phyloP scores from a whole-genome alignment of 2,113 vertebrate species.

The Apeltes quadracus region DNA sequence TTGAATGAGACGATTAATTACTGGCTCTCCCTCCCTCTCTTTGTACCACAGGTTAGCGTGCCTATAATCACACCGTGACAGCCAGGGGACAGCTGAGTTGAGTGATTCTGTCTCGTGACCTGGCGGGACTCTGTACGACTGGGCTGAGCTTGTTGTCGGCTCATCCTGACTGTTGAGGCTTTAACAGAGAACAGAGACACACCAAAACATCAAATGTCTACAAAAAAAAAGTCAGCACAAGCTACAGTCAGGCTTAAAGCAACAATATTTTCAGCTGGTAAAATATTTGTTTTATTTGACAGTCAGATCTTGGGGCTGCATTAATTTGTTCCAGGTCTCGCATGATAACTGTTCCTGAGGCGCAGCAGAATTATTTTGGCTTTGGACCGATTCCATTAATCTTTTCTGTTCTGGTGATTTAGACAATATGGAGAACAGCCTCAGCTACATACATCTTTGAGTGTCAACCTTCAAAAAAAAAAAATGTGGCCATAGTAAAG shows the following conservation, averaged over 20 bases:
- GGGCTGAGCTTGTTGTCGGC: slow-evolving; percentile 50
- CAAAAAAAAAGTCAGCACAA: slow-evolving; percentile 54
- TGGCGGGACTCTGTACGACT: slow-evolving; percentile 48
- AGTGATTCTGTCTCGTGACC: slow-evolving; percentile 58
- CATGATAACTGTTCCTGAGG: slow-evolving; percentile 49
- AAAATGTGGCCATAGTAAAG: slow-evolving; percentile 20
- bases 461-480: slow-evolving; percentile 26
- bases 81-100: slow-evolving; percentile 42
- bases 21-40: slow-evolving; percentile 21
- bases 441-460: slow-evolving; percentile 24
- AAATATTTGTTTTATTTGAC: slow-evolving; percentile 63
- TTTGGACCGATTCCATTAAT: slow-evolving; percentile 56
- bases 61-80: slow-evolving; percentile 57
- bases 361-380: slow-evolving; percentile 53
- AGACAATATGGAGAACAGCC: slow-evolving; percentile 46
- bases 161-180: slow-evolving; percentile 64
- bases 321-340: slow-evolving; percentile 54
- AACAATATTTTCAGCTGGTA: slow-evolving; percentile 54
- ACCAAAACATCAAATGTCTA: slow-evolving; percentile 42
- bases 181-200: slow-evolving; percentile 55
- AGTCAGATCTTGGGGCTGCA: slow-evolving; percentile 34
- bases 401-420: slow-evolving; percentile 48
- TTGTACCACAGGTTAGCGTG: slow-evolving; percentile 28
- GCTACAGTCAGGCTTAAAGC: slow-evolving; percentile 54
- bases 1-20: slow-evolving; percentile 74